Base-by-base conservation (phyloP, 2,113 vertebrate genomes). In the Rhagologus leucostigma region DNA sequence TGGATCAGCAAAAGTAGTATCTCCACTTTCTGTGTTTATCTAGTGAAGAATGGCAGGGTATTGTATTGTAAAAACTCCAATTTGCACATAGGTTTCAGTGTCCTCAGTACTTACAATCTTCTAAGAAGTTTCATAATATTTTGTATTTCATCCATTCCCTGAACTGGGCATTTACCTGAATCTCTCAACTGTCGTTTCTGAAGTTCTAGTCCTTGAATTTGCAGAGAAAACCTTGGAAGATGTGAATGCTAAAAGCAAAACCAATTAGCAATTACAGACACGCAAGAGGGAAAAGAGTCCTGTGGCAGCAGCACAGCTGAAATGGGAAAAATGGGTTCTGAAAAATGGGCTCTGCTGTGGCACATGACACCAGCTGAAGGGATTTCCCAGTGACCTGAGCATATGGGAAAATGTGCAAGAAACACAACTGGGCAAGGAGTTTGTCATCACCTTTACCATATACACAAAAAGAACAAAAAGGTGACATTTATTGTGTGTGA, bases 221-320 rank as follows among this genome's bases (percentile, higher is more conserved):
- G 8, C 42, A 73, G 32, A 53, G 23, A 69, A 79, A 79, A 65
- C 1, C 14, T 44, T 59, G 11, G 44, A 75, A 84, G 33, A n/a
- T 57, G 7, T 22, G 21, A 64, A n/a, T 49, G 14, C 16, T 37
- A 52, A 44, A 76, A 90, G 11, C 8, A 86, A 52, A 90, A 30
- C 0, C 16, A 41, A 33, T 77, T 55, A 68, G 29, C 41, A 37
- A 44, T 85, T 71, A n/a, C 19, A 53, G 55, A 29, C 10, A 7
- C 0, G 4, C 0, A 10, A 44, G n/a, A 57, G 22, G 20, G 41
- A 68, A 21, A 44, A 52, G 39, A 44, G 21, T 82, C 60, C 30
- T 0, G 0, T 33, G 60, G 30, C 27, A 17, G 47, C 0, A 0
- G 13, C 32, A 11, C 17, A 18, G 26, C 22, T 46, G 57, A 49